Conservation (phyloP, 2,113 vertebrate genomes). For the Triplophysa rosa region DNA sequence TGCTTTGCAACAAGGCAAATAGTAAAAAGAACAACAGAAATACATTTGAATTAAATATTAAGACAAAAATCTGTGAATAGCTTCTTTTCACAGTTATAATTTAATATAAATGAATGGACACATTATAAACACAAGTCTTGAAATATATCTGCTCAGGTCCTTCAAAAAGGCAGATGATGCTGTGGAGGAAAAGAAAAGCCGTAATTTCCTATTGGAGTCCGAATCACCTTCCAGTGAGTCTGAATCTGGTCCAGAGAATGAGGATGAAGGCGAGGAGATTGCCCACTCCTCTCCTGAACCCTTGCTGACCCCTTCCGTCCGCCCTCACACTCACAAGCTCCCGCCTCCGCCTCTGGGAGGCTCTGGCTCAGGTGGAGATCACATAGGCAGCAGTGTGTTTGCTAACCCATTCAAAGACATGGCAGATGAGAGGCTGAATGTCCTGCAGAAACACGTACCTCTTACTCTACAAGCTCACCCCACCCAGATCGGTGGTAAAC, state of each 20-base stretch:
- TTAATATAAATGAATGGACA: background rate
- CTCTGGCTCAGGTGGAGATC: background rate
- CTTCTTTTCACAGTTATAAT: background rate
- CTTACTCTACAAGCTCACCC: slow-evolving; percentile 73
- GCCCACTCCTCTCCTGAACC: background rate
- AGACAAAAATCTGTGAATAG: no score
- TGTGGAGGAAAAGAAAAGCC: slow-evolving; percentile 42
- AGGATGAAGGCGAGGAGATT: slow-evolving; percentile 17
- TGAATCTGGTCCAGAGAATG: slow-evolving; percentile 54
- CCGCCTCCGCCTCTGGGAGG: slow-evolving; percentile 67
- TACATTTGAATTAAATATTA: background rate
- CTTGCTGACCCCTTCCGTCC: background rate
- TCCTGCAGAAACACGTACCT: slow-evolving; percentile 78
- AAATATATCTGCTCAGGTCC: slow-evolving; percentile 37
- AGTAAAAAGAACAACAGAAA: background rate
- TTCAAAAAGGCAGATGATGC: slow-evolving; percentile 19
- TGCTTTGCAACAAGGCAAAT: no score
- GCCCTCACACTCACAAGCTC: slow-evolving; percentile 57
- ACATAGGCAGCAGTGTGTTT: slow-evolving; percentile 72
- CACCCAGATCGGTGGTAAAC: slow-evolving; percentile 71
- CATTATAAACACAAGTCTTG: background rate
- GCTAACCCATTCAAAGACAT: slow-evolving; percentile 76
- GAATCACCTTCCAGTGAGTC: slow-evolving; percentile 70
- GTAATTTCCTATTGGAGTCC: slow-evolving; percentile 73
- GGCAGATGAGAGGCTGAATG: slow-evolving; percentile 70